Conservation (phyloP, 2,888 invertebrate species). For the Erebia aethiops region DNA sequence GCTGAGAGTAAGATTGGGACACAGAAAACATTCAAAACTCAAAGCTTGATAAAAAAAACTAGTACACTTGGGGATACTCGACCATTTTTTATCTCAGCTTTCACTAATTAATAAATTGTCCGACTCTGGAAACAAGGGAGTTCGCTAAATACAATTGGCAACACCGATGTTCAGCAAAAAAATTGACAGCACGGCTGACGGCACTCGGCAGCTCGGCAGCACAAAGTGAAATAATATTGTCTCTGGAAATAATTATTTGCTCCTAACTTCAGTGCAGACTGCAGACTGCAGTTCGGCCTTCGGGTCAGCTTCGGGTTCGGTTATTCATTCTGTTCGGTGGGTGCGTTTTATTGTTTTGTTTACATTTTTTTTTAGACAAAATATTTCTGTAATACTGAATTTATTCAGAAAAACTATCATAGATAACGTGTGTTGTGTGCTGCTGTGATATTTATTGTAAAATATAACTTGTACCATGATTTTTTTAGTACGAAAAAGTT, state of each 20-base stretch:
- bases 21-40: too few relatives aligned
- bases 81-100: too few relatives aligned
- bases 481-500: slow-evolving; percentile 5
- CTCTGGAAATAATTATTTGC: not conserved
- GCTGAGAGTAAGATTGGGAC: too few relatives aligned
- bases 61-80: too few relatives aligned
- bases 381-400: slow-evolving; percentile 27
- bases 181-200: not conserved
- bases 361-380: slow-evolving; percentile 43
- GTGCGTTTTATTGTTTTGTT: slow-evolving; percentile 46
- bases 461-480: slow-evolving; percentile 4
- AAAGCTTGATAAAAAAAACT: too few relatives aligned
- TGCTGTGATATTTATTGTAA: slow-evolving; percentile 52
- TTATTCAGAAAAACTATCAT: not conserved
- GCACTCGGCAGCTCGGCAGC: too few relatives aligned
- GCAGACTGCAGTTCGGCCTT: too few relatives aligned
- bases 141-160: not conserved
- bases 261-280: slow-evolving; percentile 43
- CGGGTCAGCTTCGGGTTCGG: slow-evolving; percentile 38
- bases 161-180: not conserved
- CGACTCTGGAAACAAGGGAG: not conserved
- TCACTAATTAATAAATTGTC: too few relatives aligned
- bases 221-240: too few relatives aligned
- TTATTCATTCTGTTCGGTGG: slow-evolving; percentile 45
- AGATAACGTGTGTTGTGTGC: slow-evolving; percentile 51